Base-by-base conservation (phyloP, 1,140 invertebrate genomes). In the Halotydeus destructor region DNA sequence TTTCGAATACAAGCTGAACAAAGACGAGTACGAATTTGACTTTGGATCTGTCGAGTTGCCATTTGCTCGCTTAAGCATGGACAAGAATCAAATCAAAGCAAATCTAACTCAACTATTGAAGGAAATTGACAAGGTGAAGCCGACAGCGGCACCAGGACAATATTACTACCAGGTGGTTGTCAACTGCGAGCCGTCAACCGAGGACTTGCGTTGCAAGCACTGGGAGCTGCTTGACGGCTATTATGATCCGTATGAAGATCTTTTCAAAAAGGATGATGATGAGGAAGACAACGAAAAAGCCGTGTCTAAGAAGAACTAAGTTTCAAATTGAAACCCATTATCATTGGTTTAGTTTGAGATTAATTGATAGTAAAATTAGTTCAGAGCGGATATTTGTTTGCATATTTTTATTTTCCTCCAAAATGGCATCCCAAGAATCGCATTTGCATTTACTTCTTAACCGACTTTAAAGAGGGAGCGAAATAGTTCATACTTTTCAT, bases 11-110 rank as follows among this genome's bases (percentile, higher is more conserved):
- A 61, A 55, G 30, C 69, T 69, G 0, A 41, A 53, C 5, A 71
- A 69, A 49, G 72, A 79, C 57, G 67, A 71, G 38, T 49, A 63
- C 45, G 70, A 76, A 53, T 63, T 68, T 48, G 69, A 75, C 55
- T 82, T 71, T 62, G 78, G 73, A 2, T 55, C 57, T 25, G 65
- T 77, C 30, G 61, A 71, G 39, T 59, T 72, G 9, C 55, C 64
- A 16, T 61, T 82, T 52, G 79, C 79, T 49, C 51, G 77, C 73
- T 53, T 82, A 22, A 57, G 72, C 50, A 82, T 82, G 77, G 67
- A 74, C 6, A 49, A 51, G 1, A 60, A 69, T 44, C 60, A 74
- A 28, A 60, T 83, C 33, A 72, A 74, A 54, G 72, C 72, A 48
- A 84, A 84, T 55, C 67, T 81, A 9, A 18, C 41, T 23, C 3